Percentiles rank a stretch among this genome's conserved stretches.
phyloP scores from a whole-genome alignment of 2,113 vertebrate genomes.

The Silurus meridionalis region DNA sequence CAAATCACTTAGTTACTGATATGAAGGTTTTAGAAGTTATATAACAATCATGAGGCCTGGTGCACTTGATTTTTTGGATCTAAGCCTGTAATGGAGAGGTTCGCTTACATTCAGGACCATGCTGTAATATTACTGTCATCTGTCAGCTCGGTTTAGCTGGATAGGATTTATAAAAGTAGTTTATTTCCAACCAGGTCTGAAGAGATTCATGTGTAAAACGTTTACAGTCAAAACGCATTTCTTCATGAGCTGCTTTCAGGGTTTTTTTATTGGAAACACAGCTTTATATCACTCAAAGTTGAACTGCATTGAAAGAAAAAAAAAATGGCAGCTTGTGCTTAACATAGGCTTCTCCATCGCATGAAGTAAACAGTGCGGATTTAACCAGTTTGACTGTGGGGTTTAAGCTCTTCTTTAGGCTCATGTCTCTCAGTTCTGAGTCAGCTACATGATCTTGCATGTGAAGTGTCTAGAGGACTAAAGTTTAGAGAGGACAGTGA shows the following conservation, averaged over 20 bases:
- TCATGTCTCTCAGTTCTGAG: neutral
- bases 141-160: neutral
- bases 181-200: neutral
- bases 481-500: constrained; percentile 61
- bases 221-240: neutral
- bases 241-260: neutral
- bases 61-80: neutral
- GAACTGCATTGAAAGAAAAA: neutral
- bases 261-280: constrained; percentile 9
- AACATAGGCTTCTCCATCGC: neutral
- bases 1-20: neutral
- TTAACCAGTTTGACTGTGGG: neutral
- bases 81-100: neutral
- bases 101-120: neutral
- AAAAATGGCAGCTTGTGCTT: neutral
- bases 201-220: neutral
- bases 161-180: neutral
- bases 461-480: constrained; percentile 20
- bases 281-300: neutral
- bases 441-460: constrained; percentile 11
- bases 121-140: neutral
- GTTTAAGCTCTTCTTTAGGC: neutral
- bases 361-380: neutral
- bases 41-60: neutral
- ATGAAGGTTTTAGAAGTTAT: neutral